Base-by-base conservation (phyloP, 2,113 vertebrate species). In the Spheniscus mendiculus region DNA sequence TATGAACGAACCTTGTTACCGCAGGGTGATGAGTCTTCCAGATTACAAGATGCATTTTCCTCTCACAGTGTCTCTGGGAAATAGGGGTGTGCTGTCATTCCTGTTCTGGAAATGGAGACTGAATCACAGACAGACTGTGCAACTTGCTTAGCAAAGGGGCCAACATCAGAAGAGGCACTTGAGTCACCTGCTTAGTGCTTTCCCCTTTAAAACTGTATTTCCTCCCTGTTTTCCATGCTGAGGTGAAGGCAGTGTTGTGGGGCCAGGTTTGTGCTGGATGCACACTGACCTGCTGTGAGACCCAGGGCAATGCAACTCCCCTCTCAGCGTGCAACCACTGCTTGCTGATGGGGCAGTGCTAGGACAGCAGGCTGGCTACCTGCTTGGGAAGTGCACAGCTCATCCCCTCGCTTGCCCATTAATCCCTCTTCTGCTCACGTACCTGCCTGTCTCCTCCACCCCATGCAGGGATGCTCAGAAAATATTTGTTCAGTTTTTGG, bases 371-470 rank as follows among this genome's bases (percentile, higher is more conserved):
- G 7, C 23, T 45, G 50, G 10, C 38, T 67, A 36, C 13, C 63
- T 55, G 34, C 56, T 20, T 15, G 22, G 74, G 71, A 84, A 83
- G 84, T 2, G n/a, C 36, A 22, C 27, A 23, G 47, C 19, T 53
- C 45, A 58, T 16, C 27, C 53, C 22, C 76, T 80, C 23, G 2
- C 32, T 89, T 74, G 30, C 61, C 65, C 72, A 82, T 71, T 44
- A 79, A 89, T 83, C 72, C 71, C 67, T 93, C 59, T 85, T 87
- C 49, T 74, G 93, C 53, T 93, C 90, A 29, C 4, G 8, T 63
- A 81, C 30, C n/a, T 47, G 29, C 47, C 45, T 77, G 38, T 52
- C 23, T 82, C 61, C 58, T 65, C 58, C 62, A 23, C 13, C 15
- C 26, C 2, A 7, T 32, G 12, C 71, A 79, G 63, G 11, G 9